Base-by-base conservation (phyloP, 1,140 invertebrate species). In the Pogonognathellus flavescens region DNA sequence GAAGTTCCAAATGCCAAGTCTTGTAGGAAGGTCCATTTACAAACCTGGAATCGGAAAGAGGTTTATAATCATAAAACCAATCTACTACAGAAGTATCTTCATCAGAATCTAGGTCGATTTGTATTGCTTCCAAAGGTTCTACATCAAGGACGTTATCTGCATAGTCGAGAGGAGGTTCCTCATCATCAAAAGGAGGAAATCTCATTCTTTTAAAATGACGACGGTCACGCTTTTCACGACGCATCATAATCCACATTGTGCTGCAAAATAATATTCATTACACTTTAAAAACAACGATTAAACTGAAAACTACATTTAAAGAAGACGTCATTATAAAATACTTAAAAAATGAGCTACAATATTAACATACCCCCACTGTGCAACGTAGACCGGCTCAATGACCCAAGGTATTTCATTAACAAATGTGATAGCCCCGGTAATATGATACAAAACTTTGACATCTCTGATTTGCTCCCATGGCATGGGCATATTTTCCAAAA, bases 161-260 rank as follows among this genome's bases (percentile, higher is more conserved):
- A 91, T 99, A 99, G 92, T 99, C 99, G 41, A 99, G 92, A 0
- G 99, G 98, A 52, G 99, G 99, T 93, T 99, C 99, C 92, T 99
- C 99, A 92, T 99, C 99, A 91, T 99, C 99, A 91, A 99, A 99
- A 1, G 99, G 99, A 50, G 99, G 99, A 90, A 99, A 99, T 88
- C 99, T 93, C 99, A 99, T 99, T 88, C 99, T 93, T 91, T 99
- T 99, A 90, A 99, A 99, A 91, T 99, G 99, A 55, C 98, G 93
- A 90, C 99, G 94, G 93, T 99, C 99, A 87, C 99, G 92, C 91
- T 99, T 99, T 90, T 99, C 99, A 88, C 99, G 93, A 89, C 99
- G 93, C 98, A 99, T 99, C 97, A 99, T 99, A 87, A 99, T 99
- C 99, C 99, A 99, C 98, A 99, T 99, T 7, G 98, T 98, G 72